Conservation (phyloP, 2,113 vertebrate genomes). For the Raphicerus campestris region DNA sequence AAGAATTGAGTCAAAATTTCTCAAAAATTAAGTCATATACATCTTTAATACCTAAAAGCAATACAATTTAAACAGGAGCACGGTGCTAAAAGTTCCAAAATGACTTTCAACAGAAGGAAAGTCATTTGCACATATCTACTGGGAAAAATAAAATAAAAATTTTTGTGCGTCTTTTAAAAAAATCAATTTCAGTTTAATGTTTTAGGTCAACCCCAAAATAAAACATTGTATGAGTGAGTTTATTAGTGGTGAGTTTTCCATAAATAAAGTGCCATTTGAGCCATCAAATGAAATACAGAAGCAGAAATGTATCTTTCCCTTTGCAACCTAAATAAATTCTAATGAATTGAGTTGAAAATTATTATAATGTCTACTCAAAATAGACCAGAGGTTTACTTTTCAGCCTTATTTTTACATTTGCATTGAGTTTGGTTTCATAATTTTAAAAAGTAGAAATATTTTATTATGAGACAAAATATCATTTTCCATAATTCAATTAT, state of each 20-base stretch:
- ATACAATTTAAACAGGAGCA: not conserved
- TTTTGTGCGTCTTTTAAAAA: not conserved
- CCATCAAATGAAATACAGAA: not conserved
- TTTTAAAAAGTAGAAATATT: not conserved
- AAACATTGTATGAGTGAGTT: not conserved
- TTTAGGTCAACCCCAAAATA: not conserved
- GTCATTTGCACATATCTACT: not conserved
- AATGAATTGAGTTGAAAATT: not conserved
- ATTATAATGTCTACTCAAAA: not conserved
- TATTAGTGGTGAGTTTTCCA: not conserved
- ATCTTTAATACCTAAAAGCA: not conserved
- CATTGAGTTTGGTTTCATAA: not conserved
- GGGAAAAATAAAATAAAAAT: not conserved
- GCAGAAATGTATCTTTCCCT: not conserved
- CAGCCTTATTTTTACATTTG: not conserved
- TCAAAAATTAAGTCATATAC: not conserved
- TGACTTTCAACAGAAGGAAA: not conserved
- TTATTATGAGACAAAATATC: not conserved
- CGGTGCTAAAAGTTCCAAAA: not conserved
- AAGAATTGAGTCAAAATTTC: not conserved
- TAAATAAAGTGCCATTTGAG: not conserved
- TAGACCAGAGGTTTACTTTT: not conserved
- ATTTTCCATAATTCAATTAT: not conserved
- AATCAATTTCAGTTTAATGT: not conserved
- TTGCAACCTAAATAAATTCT: not conserved